phyloP scores from a whole-genome alignment of 2,113 vertebrate species.

The Puma concolor region DNA sequence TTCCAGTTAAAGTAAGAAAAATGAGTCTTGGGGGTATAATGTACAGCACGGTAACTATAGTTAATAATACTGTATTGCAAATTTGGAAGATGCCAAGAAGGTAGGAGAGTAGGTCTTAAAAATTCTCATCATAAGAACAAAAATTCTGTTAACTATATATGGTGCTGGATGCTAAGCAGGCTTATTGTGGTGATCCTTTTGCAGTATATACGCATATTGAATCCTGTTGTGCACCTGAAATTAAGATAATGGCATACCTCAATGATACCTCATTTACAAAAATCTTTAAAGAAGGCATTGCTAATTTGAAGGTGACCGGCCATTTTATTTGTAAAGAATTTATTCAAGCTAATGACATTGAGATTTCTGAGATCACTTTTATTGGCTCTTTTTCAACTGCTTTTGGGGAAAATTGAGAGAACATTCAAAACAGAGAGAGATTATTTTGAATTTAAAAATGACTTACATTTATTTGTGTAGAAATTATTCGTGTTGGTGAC shows the following conservation, averaged over 20 bases:
- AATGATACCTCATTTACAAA: background rate
- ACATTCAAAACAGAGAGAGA: background rate
- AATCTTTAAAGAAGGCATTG: background rate
- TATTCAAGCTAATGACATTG: background rate
- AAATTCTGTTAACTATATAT: background rate
- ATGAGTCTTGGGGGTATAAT: background rate
- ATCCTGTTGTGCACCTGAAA: background rate
- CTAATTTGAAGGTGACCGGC: background rate
- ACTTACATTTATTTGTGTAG: slow-evolving; percentile 79
- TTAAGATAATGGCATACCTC: background rate
- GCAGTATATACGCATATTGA: background rate
- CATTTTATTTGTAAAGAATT: background rate
- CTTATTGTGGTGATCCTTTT: background rate
- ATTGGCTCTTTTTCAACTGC: background rate
- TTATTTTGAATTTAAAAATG: background rate
- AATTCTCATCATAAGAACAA: background rate
- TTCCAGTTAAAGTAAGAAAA: background rate
- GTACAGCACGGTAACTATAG: background rate
- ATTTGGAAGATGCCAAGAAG: background rate
- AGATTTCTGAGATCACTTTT: background rate
- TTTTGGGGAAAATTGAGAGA: background rate
- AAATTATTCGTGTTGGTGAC: slow-evolving; percentile 94
- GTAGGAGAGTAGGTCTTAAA: background rate
- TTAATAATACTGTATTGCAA: background rate
- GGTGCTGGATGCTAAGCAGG: background rate